Conservation (phyloP, 2,797 vertebrate genomes). For the Gastrophryne carolinensis region DNA sequence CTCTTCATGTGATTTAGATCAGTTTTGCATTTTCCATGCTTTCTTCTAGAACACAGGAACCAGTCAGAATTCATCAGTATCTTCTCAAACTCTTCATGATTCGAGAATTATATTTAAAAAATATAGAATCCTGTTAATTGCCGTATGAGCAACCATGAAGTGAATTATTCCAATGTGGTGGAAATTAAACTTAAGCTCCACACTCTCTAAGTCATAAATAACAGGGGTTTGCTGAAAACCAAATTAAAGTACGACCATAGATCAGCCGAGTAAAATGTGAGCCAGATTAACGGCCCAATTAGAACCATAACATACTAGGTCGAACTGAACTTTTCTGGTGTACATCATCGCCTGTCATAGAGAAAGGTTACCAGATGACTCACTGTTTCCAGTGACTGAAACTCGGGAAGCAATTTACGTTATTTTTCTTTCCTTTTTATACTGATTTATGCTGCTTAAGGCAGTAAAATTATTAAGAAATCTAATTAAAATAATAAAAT, state of each 20-base stretch:
- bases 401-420: background rate
- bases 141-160: background rate
- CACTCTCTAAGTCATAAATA: constrained; percentile 7
- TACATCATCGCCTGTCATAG: constrained; percentile 26
- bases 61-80: background rate
- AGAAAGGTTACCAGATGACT: constrained; percentile 28
- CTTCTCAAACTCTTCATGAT: background rate
- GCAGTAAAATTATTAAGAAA: too few relatives aligned
- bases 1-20: too few relatives aligned
- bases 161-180: background rate
- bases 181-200: constrained; percentile 4
- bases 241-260: constrained; percentile 7
- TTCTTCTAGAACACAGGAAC: too few relatives aligned
- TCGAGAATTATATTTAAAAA: too few relatives aligned
- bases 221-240: constrained; percentile 18
- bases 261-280: constrained; percentile 29
- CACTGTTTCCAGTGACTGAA: background rate
- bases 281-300: constrained; percentile 35
- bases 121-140: background rate
- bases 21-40: too few relatives aligned
- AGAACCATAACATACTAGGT: constrained; percentile 29
- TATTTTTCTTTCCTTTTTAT: background rate
- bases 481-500: too few relatives aligned
- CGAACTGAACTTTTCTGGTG: constrained; percentile 4
- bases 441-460: too few relatives aligned